Evolutionary conservation across 2,888 invertebrate species (phyloP), one percentile per base, ranked within the genome.

Genomic region (Graphium colonna): DNA sequence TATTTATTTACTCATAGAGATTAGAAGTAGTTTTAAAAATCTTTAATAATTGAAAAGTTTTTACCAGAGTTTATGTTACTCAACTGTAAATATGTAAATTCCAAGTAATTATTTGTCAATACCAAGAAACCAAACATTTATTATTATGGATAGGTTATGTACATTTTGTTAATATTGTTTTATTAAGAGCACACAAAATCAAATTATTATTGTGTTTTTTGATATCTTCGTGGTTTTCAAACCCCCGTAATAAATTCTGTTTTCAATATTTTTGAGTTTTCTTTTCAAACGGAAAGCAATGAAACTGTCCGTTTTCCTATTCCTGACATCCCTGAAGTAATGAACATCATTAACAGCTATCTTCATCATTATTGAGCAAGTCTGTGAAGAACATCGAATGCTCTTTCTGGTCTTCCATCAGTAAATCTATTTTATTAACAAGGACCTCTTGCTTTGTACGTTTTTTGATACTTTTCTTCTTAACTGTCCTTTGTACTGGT

Each of bases 1-100:
- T 84, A 86, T 83, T 84, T 78, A 79, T 77, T 77, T 75, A 79
- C 71, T 75, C 71, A 68, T 81, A 79, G 70, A 66, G 57, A 69
- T 60, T 67, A 67, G 64, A 57, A 15, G 55, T 69, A 62, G 66
- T 55, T 60, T 55, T 66, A 63, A 64, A 52, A 51, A 51, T 58
- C 63, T 58, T 67, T 74, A 72, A 66, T 63, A 62, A 60, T 63
- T 64, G 61, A 65, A 68, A 78, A 75, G 73, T 75, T 78, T 80
- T 79, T 82, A 83, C 81, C 79, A 80, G 68, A 72, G 69, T 80
- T 79, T 79, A 68, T 72, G 72, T 82, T 80, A 81, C 68, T 78
- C 73, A 71, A 66, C 62, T 89, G 89, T 89, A 89, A 80, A 89
- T 89, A 89, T 89, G 88, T 88, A 89, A 85, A 88, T 86, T 83